These are phyloP conservation scores for Polymixis flavicincta DNA, from an alignment of 2,888 invertebrate species.

Conservation along the genomic window DNA sequence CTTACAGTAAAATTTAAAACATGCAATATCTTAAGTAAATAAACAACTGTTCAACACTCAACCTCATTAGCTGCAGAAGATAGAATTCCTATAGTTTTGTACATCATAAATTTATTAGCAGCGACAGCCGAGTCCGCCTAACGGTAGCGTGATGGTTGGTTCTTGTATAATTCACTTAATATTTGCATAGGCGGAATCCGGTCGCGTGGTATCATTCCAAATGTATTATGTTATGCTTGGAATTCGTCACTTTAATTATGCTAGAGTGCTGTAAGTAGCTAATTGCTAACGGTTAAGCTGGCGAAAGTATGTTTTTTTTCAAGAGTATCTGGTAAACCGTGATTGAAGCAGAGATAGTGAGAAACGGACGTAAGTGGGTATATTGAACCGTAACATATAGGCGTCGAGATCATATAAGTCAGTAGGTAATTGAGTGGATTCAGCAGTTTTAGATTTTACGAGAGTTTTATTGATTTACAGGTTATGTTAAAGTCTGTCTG, in stretches of 20 bases:
- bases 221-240: slow-evolving; percentile 49
- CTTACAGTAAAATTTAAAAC: no score
- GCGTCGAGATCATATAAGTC: not conserved
- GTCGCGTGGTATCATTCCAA: slow-evolving; percentile 50
- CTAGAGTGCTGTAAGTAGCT: not conserved
- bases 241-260: slow-evolving; percentile 40
- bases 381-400: not conserved
- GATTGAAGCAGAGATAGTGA: not conserved
- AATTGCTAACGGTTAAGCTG: not conserved
- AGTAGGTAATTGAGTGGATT: not conserved
- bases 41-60: slow-evolving; percentile 10
- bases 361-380: no score
- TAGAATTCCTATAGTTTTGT: slow-evolving; percentile 45
- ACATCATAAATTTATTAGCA: slow-evolving; percentile 52
- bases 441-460: slow-evolving; percentile 26
- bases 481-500: slow-evolving; percentile 12
- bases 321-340: not conserved
- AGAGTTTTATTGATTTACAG: slow-evolving; percentile 36
- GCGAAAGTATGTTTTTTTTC: not conserved
- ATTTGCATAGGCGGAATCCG: slow-evolving; percentile 65
- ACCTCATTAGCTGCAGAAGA: slow-evolving; percentile 33
- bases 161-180: slow-evolving; percentile 58
- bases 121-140: slow-evolving; percentile 44
- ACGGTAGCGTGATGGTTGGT: slow-evolving; percentile 66
- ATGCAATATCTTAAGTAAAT: not conserved